These are phyloP conservation scores for Dryobotodes eremita DNA, from an alignment of 2,888 invertebrate species.

Conservation along the genomic window DNA sequence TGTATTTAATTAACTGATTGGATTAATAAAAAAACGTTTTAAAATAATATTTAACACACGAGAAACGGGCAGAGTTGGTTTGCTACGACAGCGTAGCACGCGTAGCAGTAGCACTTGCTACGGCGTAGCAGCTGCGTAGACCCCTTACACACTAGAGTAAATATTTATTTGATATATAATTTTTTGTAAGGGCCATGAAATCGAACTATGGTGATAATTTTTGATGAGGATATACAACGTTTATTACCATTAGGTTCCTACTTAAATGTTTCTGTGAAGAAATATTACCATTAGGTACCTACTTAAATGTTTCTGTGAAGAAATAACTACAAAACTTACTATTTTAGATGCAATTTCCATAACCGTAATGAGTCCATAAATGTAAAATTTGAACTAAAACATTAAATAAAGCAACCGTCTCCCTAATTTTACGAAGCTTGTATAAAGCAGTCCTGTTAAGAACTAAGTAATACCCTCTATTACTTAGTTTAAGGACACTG, in stretches of 20 bases:
- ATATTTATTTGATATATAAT: not conserved
- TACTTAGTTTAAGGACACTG: constrained; percentile 18
- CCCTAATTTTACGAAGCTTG: constrained; percentile 18
- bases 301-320: not conserved
- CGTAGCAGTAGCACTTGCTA: constrained; percentile 15
- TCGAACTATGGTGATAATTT: no score
- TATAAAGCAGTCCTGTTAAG: not conserved
- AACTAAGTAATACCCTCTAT: constrained; percentile 30
- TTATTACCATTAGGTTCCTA: not conserved
- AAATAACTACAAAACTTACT: not conserved
- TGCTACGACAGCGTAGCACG: not conserved
- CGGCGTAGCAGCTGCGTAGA: constrained; percentile 34
- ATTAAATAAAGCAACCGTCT: not conserved
- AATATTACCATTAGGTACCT: not conserved
- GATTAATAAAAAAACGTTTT: not conserved
- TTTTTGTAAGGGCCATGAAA: not conserved
- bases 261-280: not conserved
- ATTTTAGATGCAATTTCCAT: not conserved
- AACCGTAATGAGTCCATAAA: not conserved
- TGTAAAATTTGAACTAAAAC: not conserved
- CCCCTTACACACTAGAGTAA: not conserved
- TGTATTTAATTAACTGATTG: no score
- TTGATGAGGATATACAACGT: no score
- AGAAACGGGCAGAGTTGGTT: not conserved
- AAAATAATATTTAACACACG: not conserved